A percentile compares a stretch with the other conserved stretches of the same genome.
phyloP scores from a whole-genome alignment of 2,113 vertebrate genomes.

The Catharus fuscescens region DNA sequence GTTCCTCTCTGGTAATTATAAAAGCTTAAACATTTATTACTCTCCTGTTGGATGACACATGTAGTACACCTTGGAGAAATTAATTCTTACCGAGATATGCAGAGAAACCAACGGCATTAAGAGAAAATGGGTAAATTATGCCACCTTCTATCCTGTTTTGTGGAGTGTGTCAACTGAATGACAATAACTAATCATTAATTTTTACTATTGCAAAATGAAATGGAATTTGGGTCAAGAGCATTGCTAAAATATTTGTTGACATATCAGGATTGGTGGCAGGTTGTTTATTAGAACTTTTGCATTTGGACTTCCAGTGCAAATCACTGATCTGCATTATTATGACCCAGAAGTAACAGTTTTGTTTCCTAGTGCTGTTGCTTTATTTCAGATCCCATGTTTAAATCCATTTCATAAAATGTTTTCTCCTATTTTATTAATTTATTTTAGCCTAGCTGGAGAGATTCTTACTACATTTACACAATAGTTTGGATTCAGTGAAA shows the following conservation, averaged over 20 bases:
- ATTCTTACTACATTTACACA: not conserved
- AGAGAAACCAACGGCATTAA: not conserved
- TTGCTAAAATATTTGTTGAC: not conserved
- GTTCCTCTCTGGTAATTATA: not conserved
- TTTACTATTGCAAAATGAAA: not conserved
- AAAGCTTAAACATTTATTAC: not conserved
- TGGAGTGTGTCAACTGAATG: not conserved
- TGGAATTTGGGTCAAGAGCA: not conserved
- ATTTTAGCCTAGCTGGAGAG: not conserved
- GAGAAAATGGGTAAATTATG: not conserved
- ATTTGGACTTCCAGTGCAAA: not conserved
- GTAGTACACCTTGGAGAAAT: not conserved
- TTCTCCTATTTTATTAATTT: not conserved
- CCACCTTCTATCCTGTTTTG: not conserved
- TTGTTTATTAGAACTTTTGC: not conserved
- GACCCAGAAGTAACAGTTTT: not conserved
- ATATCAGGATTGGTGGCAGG: not conserved
- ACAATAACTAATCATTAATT: not conserved
- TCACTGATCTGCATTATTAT: not conserved
- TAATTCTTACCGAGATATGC: not conserved
- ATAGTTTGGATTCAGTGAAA: not conserved
- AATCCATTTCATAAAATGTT: not conserved
- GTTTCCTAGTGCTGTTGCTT: not conserved
- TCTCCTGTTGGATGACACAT: not conserved
- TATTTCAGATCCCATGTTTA: not conserved